phyloP scores from a whole-genome alignment of 2,113 vertebrate species.

The Oreamnos americanus region DNA sequence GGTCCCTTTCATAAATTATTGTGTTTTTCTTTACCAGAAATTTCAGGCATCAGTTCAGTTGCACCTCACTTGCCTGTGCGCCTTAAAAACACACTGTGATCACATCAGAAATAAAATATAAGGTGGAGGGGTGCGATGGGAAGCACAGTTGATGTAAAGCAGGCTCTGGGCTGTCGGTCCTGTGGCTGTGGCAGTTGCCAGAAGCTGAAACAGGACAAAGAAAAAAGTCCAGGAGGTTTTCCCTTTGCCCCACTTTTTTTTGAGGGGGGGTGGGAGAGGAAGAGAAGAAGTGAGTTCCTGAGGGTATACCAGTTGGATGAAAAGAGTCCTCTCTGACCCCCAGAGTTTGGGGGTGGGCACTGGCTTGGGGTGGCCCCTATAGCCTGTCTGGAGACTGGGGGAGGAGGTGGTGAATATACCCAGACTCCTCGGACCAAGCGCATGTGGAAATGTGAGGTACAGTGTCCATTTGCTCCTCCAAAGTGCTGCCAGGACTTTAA shows the following conservation, averaged over 20 bases:
- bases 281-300: background rate
- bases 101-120: background rate
- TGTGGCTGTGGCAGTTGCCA: background rate
- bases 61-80: background rate
- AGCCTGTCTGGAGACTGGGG: background rate
- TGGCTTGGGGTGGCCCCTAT: background rate
- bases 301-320: background rate
- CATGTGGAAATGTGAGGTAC: background rate
- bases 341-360: background rate
- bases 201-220: constrained; percentile 43
- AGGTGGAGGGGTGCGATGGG: fast-evolving
- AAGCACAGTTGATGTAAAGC: background rate
- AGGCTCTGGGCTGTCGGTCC: background rate
- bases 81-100: background rate
- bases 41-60: background rate
- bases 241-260: background rate
- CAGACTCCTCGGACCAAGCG: background rate
- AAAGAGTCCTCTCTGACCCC: background rate
- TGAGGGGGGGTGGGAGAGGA: too few species aligned
- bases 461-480: background rate
- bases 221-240: background rate
- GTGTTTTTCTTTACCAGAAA: constrained; percentile 36
- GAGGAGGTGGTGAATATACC: background rate
- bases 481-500: background rate
- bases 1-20: constrained; percentile 39